Conservation (phyloP, 2,113 vertebrate genomes). For the Steatornis caripensis region DNA sequence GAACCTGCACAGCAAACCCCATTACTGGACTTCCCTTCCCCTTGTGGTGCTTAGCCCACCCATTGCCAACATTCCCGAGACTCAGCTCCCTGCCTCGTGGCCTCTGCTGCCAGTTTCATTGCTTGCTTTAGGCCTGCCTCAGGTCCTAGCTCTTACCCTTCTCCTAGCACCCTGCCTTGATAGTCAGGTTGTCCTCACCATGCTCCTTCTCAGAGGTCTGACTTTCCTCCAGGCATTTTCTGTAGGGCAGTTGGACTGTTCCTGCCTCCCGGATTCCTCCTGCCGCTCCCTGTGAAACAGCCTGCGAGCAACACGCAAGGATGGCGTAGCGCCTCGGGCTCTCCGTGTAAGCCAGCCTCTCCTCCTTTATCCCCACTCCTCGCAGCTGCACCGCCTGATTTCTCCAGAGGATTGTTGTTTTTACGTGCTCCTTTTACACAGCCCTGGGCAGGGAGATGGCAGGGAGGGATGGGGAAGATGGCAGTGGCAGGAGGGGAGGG, state of each 20-base stretch:
- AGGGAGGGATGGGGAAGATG: not conserved
- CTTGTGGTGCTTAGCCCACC: not conserved
- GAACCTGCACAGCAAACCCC: not conserved
- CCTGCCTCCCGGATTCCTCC: not conserved
- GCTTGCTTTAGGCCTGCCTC: not conserved
- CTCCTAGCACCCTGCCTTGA: not conserved
- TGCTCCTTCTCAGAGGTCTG: not conserved
- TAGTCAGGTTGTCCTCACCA: not conserved
- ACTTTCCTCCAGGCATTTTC: not conserved
- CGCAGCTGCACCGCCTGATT: rapidly evolving
- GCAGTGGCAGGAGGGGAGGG: not conserved
- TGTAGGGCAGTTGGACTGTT: not conserved
- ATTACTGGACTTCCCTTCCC: not conserved
- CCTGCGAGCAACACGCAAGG: not conserved
- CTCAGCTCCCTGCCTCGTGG: not conserved
- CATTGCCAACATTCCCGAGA: not conserved
- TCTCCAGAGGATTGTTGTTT: not conserved
- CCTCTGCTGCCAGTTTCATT: not conserved
- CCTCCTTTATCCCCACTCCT: not conserved
- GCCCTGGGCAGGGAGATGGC: not conserved
- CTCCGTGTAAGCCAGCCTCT: not conserved
- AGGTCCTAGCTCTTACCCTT: not conserved
- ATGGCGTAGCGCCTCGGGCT: rapidly evolving
- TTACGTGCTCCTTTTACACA: not conserved
- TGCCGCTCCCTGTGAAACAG: not conserved